Conservation (phyloP, 1,140 invertebrate species). For the Holotrichia oblita region DNA sequence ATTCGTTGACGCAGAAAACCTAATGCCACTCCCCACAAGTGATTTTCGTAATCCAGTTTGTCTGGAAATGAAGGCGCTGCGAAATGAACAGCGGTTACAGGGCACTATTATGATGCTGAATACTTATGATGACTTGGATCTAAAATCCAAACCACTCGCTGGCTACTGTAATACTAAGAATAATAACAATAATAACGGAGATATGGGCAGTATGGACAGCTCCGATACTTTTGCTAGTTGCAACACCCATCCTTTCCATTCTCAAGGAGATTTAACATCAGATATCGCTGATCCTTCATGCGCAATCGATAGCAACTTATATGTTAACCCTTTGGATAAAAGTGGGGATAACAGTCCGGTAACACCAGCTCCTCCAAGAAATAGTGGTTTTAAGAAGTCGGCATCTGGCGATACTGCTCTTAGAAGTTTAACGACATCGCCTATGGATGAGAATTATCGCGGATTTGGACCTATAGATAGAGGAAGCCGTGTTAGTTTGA, state of each 20-base stretch:
- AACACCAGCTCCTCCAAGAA: conserved; percentile 55
- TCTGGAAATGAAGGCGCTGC: conserved; percentile 78
- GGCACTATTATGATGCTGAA: conserved; percentile 53
- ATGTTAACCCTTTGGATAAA: conserved; percentile 89
- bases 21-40: conserved; percentile 83
- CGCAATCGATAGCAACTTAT: conserved; percentile 80
- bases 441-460: conserved; percentile 65
- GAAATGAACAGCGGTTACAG: conserved; percentile 59
- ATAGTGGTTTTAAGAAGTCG: conserved; percentile 73
- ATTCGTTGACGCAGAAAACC: conserved; percentile 85
- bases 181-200: conserved; percentile 66
- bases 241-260: conserved; percentile 92
- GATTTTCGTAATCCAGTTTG: conserved; percentile 81
- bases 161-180: conserved; percentile 58
- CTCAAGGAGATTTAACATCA: conserved; percentile 79
- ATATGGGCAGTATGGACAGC: conserved; percentile 81
- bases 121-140: conserved; percentile 63
- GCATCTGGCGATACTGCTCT: conserved; percentile 79
- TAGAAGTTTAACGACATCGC: conserved; percentile 64
- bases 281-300: conserved; percentile 66
- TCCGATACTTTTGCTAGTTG: conserved; percentile 96
- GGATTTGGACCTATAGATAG: conserved; percentile 65
- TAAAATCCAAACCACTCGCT: conserved; percentile 44
- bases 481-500: conserved; percentile 70
- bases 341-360: conserved; percentile 62